Percentiles rank a stretch among this genome's conserved stretches.
phyloP scores from a whole-genome alignment of 1,140 invertebrate species.

The Sipha flava region DNA sequence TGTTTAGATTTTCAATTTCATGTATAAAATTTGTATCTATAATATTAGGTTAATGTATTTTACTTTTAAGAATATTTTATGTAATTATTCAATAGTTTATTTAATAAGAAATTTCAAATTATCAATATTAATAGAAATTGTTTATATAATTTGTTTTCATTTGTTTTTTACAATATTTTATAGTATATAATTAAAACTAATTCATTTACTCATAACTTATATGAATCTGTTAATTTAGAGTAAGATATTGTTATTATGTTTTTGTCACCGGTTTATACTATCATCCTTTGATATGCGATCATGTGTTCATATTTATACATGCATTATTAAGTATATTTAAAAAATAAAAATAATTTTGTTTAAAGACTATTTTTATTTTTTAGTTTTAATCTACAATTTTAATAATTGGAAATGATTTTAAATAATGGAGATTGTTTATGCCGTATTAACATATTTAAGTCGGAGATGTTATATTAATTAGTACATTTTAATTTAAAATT shows the following conservation, averaged over 20 bases:
- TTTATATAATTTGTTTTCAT: background rate
- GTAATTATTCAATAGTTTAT: background rate
- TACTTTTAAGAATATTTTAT: background rate
- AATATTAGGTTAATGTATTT: background rate
- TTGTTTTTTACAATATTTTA: background rate
- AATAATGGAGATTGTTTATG: no score
- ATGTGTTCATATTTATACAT: constrained; percentile 13
- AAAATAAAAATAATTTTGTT: constrained; percentile 2
- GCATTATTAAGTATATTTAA: background rate
- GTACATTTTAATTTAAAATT: no score
- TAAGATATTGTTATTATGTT: constrained; percentile 8
- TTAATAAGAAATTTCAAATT: background rate
- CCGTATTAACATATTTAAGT: no score
- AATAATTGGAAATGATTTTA: no score
- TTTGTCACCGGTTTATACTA: background rate
- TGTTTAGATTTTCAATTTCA: background rate
- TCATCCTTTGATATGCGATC: background rate
- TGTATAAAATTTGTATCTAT: background rate
- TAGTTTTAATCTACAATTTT: no score
- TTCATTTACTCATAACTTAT: background rate
- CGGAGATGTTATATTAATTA: no score
- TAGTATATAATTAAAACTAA: background rate
- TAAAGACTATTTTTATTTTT: background rate
- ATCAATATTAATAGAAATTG: background rate
- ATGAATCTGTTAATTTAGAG: background rate